Base-by-base conservation (phyloP, 2,888 invertebrate genomes). In the Anagyrus pseudococci region DNA sequence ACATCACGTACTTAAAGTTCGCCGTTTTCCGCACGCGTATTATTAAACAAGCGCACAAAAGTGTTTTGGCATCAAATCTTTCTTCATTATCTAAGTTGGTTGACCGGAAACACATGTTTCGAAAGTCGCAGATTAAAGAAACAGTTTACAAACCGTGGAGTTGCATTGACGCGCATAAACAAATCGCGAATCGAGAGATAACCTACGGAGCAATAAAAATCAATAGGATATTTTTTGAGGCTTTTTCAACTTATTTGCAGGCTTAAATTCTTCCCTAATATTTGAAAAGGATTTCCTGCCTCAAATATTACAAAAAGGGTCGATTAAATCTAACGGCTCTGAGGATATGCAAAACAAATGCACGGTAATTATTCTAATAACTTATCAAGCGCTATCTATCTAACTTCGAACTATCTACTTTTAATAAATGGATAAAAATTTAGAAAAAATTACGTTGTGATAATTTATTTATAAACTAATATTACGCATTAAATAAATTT, bases 321-420 rank as follows among this genome's bases (percentile, higher is more conserved):
- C 55, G 29, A 26, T 53, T 13, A 19, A 48, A 44, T 43, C 48
- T 6, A 33, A 57, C 15, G 37, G 54, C 56, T 47, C 50, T 2
- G 4, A 22, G 48, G 52, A 66, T 52, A 17, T n/a, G 25, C 29
- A 29, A 17, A 62, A 47, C 43, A 29, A 54, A 47, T 62, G 58
- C 55, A 62, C 63, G 63, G 63, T 63, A 58, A 58, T 43, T 43
- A 26, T 43, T 43, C 22, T 47, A 43, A n/a, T n/a, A n/a, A n/a
- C n/a, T n/a, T n/a, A n/a, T n/a, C n/a, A n/a, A n/a, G n/a, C n/a
- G n/a, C n/a, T n/a, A n/a, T n/a, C n/a, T n/a, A n/a, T n/a, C n/a
- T n/a, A n/a, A n/a, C n/a, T n/a, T n/a, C n/a, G n/a, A n/a, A n/a
- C n/a, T n/a, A n/a, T n/a, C n/a, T n/a, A n/a, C n/a, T n/a, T n/a